Conservation (phyloP, 1,140 invertebrate species). For the Atta cephalotes region DNA sequence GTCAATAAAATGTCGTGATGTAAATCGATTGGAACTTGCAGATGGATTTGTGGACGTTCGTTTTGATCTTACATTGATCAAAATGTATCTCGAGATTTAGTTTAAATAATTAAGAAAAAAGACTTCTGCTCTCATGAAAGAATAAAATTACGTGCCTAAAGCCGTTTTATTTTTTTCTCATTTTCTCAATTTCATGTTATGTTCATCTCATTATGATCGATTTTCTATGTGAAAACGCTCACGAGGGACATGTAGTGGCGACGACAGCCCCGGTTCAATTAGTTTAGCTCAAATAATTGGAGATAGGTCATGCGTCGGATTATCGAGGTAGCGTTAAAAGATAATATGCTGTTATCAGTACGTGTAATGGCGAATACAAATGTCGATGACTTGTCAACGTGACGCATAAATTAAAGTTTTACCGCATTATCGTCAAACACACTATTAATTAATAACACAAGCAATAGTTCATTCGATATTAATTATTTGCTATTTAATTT, state of each 20-base stretch:
- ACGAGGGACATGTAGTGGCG: background rate
- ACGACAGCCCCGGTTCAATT: slow-evolving; percentile 49
- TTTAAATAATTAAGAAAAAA: background rate
- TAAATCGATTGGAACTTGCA: slow-evolving; percentile 7
- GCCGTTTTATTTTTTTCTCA: background rate
- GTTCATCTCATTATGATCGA: slow-evolving; percentile 24
- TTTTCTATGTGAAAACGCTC: slow-evolving; percentile 47
- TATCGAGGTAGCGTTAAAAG: slow-evolving; percentile 36
- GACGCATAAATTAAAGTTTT: slow-evolving; percentile 46
- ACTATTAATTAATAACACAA: slow-evolving; percentile 13
- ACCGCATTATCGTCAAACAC: background rate
- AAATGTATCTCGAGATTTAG: background rate
- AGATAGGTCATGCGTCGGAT: slow-evolving; percentile 37
- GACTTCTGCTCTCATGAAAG: background rate
- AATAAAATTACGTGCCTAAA: background rate
- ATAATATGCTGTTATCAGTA: slow-evolving; percentile 50
- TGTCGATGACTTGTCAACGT: slow-evolving; percentile 42
- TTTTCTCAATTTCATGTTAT: slow-evolving; percentile 7
- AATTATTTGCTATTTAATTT: slow-evolving; percentile 50
- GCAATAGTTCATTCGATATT: slow-evolving; percentile 22
- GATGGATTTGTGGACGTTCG: background rate
- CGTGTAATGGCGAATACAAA: slow-evolving; percentile 26
- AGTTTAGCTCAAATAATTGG: slow-evolving; percentile 64
- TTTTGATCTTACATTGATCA: background rate
- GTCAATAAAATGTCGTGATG: background rate